phyloP scores from a whole-genome alignment of 1,140 invertebrate genomes.

The Gryon sp. region DNA sequence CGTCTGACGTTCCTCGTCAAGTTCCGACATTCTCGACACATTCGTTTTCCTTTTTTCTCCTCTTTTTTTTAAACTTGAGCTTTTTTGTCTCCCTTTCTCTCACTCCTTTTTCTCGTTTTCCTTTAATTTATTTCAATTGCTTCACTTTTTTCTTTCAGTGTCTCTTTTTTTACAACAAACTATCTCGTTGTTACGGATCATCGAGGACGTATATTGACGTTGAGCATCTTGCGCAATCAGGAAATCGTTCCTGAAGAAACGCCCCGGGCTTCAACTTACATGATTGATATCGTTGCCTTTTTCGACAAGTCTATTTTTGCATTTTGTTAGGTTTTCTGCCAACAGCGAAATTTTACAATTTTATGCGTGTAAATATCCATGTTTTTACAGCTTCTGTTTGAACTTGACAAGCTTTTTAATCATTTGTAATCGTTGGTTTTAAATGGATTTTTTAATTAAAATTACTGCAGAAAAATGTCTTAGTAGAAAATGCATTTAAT shows the following conservation, averaged over 20 bases:
- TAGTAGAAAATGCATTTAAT: too few relatives aligned
- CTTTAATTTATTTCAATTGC: neutral
- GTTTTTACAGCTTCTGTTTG: too few relatives aligned
- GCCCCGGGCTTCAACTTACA: neutral
- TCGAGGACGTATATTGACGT: conserved; percentile 19
- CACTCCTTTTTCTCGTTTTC: neutral
- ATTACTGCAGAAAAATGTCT: too few relatives aligned
- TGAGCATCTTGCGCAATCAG: conserved; percentile 13
- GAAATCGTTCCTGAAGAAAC: conserved; percentile 1
- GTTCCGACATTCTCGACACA: conserved; percentile 53
- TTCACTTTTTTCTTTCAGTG: neutral
- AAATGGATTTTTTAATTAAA: conserved; percentile 4
- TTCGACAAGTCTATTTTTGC: conserved; percentile 1
- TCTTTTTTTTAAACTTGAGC: neutral
- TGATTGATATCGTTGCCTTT: conserved; percentile 3
- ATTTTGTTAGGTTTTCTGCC: too few relatives aligned
- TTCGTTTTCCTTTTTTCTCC: conserved; percentile 12
- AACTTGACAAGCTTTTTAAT: too few relatives aligned
- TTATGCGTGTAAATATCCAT: too few relatives aligned
- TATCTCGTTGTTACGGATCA: conserved; percentile 1
- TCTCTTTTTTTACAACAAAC: conserved; percentile 20
- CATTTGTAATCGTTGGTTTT: neutral
- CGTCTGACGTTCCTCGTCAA: conserved; percentile 47
- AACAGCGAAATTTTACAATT: too few relatives aligned
- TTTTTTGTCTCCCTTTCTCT: neutral